These are phyloP conservation scores for Leptinotarsa haldemani DNA, from an alignment of 2,888 invertebrate species.

Conservation along the genomic window DNA sequence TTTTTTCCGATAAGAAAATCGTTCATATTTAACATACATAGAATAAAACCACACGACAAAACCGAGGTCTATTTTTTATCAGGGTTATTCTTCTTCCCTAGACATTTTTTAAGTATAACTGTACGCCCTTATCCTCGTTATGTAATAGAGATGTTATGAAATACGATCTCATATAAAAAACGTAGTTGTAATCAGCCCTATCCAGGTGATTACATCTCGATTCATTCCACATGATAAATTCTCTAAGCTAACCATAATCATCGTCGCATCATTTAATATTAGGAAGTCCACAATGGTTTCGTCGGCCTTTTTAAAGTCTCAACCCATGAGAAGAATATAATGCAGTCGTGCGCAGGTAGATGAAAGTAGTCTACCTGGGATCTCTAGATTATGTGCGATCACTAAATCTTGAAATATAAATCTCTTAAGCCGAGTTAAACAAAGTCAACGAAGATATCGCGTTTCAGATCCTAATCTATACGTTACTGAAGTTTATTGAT, in stretches of 20 bases:
- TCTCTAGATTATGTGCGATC: constrained; percentile 39
- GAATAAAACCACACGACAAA: too few relatives aligned
- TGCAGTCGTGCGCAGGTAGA: constrained; percentile 20
- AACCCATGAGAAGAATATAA: constrained; percentile 24
- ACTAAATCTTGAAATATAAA: constrained; percentile 52
- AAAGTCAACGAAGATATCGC: constrained; percentile 55
- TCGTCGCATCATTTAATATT: constrained; percentile 37
- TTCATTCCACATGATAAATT: constrained; percentile 11
- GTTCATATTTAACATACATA: too few relatives aligned
- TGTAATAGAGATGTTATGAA: constrained; percentile 18
- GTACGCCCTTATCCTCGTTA: constrained; percentile 2
- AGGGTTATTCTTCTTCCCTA: too few relatives aligned
- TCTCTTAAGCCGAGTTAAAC: constrained; percentile 50
- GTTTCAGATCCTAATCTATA: constrained; percentile 59
- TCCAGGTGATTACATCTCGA: constrained; percentile 17
- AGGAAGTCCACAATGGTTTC: constrained; percentile 33
- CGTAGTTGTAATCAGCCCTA: constrained; percentile 15
- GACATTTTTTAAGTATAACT: too few relatives aligned
- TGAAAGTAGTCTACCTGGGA: constrained; percentile 31
- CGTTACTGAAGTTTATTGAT: constrained; percentile 59
- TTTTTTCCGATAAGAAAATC: too few relatives aligned
- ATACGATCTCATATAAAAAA: constrained; percentile 14
- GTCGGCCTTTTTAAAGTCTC: constrained; percentile 31
- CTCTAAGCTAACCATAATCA: constrained; percentile 16
- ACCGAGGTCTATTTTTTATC: too few relatives aligned